These are phyloP conservation scores for Amblyjoppa fuscipennis DNA, from an alignment of 2,888 invertebrate species.

Conservation along the genomic window DNA sequence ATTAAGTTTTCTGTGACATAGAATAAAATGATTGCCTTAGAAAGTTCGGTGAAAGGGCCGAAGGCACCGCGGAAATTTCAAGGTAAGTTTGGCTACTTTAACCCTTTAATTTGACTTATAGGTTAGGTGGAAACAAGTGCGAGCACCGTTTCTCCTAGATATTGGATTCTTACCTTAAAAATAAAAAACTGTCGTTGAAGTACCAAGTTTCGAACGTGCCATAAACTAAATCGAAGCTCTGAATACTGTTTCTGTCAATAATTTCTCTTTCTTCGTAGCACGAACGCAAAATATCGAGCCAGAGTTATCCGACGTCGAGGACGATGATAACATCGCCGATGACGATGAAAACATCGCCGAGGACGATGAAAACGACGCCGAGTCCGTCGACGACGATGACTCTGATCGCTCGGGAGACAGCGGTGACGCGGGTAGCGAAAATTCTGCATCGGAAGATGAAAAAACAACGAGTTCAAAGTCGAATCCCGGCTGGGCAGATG, in stretches of 20 bases:
- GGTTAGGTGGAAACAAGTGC: neutral
- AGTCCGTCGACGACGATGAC: neutral
- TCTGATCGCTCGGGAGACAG: neutral
- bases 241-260: too few relatives aligned
- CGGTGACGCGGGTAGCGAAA: constrained; percentile 26
- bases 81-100: constrained; percentile 16
- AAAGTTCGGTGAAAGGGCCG: constrained; percentile 9
- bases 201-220: neutral
- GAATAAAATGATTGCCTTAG: constrained; percentile 40
- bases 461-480: constrained; percentile 63
- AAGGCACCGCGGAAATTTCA: constrained; percentile 14
- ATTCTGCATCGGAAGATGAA: constrained; percentile 34
- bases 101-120: neutral
- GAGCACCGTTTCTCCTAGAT: neutral
- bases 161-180: neutral
- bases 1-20: neutral
- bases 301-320: constrained; percentile 34
- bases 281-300: neutral
- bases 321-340: neutral
- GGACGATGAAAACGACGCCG: neutral
- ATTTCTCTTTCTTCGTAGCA: constrained; percentile 1
- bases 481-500: constrained; percentile 93
- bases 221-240: neutral
- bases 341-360: neutral
- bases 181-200: neutral